Evolutionary conservation across 2,888 invertebrate species (phyloP), one percentile per base, ranked within the genome.

Genomic region (Synanthedon andrenaeformis): DNA sequence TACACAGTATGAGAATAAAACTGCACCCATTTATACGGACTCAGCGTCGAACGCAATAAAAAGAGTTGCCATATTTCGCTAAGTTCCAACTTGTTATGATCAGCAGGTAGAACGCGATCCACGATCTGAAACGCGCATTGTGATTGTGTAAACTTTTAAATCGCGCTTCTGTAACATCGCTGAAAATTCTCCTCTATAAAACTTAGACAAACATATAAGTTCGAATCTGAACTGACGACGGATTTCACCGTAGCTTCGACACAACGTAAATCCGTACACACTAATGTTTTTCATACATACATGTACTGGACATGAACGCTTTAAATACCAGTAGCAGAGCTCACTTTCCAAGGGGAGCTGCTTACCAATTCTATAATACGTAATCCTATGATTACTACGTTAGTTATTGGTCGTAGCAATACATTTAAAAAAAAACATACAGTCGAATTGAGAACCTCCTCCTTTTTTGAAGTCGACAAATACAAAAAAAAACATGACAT

Each of bases 21-120:
- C 59, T 64, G 67, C 59, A 65, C 64, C 65, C 65, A 68, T 69
- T 62, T 63, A 63, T 60, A 49, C 54, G 59, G 55, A 61, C 60
- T 58, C 61, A 62, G 65, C 64, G 13, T 49, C 49, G 19, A 49
- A 49, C 17, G 71, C 69, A 74, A 76, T 80, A 79, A 79, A 79
- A 76, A 69, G 67, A 74, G 67, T 68, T 62, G 71, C 72, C 72
- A 76, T 80, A 80, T 80, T 76, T 75, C 65, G 66, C 66, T 56
- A 69, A 74, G 69, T 77, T 75, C 58, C 60, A 69, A 74, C 72
- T 78, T 81, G 78, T 79, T 81, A 81, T 78, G 76, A 78, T 72
- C 76, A 71, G 66, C 63, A 68, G 66, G 69, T 72, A 65, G 63
- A 65, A 66, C 59, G 64, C 62, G 67, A 65, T 66, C 57, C 59